Base-by-base conservation (phyloP, 2,113 vertebrate genomes). In the Elachura formosa region DNA sequence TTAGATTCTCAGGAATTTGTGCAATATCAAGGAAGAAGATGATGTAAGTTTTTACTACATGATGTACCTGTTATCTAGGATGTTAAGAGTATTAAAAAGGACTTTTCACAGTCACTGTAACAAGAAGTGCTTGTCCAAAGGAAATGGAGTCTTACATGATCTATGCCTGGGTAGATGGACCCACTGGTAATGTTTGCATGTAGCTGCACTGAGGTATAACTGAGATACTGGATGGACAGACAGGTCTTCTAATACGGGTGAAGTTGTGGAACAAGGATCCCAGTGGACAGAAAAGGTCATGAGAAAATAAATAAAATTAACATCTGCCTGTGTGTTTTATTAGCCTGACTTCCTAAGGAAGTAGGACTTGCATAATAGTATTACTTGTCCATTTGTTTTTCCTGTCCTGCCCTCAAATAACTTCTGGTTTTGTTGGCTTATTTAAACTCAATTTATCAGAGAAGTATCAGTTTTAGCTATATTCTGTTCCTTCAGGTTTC, bases 261-360 rank as follows among this genome's bases (percentile, higher is more conserved):
- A 80, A 75, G 25, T 17, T 69, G 58, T 73, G 29, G 81, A 79
- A 73, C 17, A 54, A 66, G 28, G 66, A 91, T 87, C 41, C 24
- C 54, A 79, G 69, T 7, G 36, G 81, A 40, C 40, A 69, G 20
- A 38, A 94, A 87, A 91, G 81, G 81, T 95, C 80, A 90, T 67
- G 86, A 95, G 77, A 97, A 91, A 34, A 46, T 91, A 93, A 92
- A 89, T 36, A 87, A 76, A 94, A 82, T 85, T 6, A 84, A 54
- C 62, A 82, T 48, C 69, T 89, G 80, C 81, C 80, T 68, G 25
- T 16, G 4, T 89, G 33, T 92, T 96, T 95, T 92, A 94, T 89
- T 89, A 94, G 66, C 58, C 74, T 61, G 52, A 38, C 90, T 96
- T 94, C 79, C 87, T 64, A 69, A 91, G 78, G 90, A 94, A 94